phyloP scores from a whole-genome alignment of 2,797 vertebrate genomes.

The Lemur catta region DNA sequence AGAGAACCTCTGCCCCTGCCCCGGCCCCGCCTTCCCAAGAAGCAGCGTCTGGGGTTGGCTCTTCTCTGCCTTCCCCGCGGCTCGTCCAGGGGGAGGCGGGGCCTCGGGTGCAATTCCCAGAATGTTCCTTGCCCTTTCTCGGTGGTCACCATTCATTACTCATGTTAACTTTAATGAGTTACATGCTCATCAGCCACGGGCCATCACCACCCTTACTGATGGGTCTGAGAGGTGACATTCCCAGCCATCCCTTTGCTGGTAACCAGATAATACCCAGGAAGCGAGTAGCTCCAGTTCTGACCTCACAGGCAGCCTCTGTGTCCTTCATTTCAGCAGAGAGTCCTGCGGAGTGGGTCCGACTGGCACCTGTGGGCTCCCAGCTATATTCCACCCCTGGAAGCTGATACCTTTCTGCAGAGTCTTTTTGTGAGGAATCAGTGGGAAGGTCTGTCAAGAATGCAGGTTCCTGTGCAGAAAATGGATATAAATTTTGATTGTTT shows the following conservation, averaged over 20 bases:
- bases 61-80: neutral
- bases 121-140: conserved; percentile 23
- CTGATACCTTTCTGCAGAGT: neutral
- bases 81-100: neutral
- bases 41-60: neutral
- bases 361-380: neutral
- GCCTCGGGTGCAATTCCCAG: neutral
- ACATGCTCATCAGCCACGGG: conserved; percentile 37
- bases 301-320: neutral
- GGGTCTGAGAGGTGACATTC: conserved; percentile 34
- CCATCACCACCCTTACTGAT: conserved; percentile 42
- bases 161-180: conserved; percentile 48
- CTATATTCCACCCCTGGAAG: neutral
- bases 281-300: neutral
- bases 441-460: neutral
- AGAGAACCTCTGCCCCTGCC: conserved; percentile 15
- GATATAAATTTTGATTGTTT: neutral
- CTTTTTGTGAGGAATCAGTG: neutral
- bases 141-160: conserved; percentile 50
- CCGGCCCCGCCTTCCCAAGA: neutral
- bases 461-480: neutral
- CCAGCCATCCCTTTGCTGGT: neutral
- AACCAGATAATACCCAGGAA: neutral
- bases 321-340: neutral
- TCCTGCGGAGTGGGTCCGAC: accelerated